Base-by-base conservation (phyloP, 1,140 invertebrate genomes). In the Drosophila pseudoobscura region DNA sequence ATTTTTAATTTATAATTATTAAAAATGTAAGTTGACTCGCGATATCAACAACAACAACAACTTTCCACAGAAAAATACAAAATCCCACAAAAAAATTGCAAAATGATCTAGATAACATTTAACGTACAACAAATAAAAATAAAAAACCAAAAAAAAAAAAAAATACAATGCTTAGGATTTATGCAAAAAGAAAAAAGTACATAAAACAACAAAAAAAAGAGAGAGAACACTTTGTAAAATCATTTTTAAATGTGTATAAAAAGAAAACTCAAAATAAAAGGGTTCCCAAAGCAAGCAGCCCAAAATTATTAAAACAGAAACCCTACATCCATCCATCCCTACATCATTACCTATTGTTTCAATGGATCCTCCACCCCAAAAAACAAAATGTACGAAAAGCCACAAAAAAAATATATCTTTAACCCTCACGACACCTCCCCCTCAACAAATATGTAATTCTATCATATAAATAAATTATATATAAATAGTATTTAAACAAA, bases 401-500 rank as follows among this genome's bases (percentile, higher is more conserved):
- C 29, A 52, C 20, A 39, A 43, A 54, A 63, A 70, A 39, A 39
- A 13, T 39, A 13, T 13, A 39, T 39, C 57, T 70, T 66, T 78
- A 58, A 39, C 29, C 66, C 52, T 72, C 70, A 56, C 71, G 43
- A 54, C 41, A 75, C 55, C 65, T 5, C 35, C 35, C 63, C 72
- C 72, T 56, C 46, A 65, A 80, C 58, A 71, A 78, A 82, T 79
- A 88, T 88, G 84, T 88, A 88, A 89, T 88, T 88, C 83, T 88
- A 88, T 70, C 73, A 88, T 89, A 88, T 88, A 88, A 88, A 88
- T 89, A 89, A 88, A 88, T 89, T 89, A 89, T 88, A 88, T 83
- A 88, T 88, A 88, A 79, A 89, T 88, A 88, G 83, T 88, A 88
- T 88, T 88, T 83, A 88, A 88, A 70, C 65, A 56, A 51, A 55